Evolutionary conservation across 2,113 vertebrate species (phyloP), one percentile per base, ranked within the genome.

Genomic region (Peromyscus polionotus): DNA sequence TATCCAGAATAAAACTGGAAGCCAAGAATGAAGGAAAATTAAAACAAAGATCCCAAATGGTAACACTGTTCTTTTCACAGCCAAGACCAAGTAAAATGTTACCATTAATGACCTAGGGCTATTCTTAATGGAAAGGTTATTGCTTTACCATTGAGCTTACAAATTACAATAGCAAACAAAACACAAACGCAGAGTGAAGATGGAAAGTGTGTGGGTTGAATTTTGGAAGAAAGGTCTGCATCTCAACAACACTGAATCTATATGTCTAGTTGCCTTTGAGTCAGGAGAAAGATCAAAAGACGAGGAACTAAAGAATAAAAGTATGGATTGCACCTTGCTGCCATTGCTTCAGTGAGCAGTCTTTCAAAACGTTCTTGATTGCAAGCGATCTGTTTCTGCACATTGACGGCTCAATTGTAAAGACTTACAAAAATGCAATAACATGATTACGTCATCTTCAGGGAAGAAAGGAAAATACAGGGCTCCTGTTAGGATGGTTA

Each of bases 161-260:
- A 95, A 93, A 88, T 96, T 81, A 90, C n/a, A 91, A 51, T 77
- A 94, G 63, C 90, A 94, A 95, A 80, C 33, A 93, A 79, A 87
- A 91, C 68, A 94, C 73, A 91, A 77, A 68, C 39, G 94, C 31
- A 73, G 48, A 92, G 33, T 80, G 67, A 96, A 97, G 94, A 93
- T 26, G 86, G 77, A 94, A 92, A 95, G 92, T 72, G 45, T 8
- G 61, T 68, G 24, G 5, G 7, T 91, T 93, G 87, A 83, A 79
- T 91, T 61, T 84, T 42, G 63, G 42, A 94, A 91, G 75, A 95
- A 92, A 97, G 39, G 33, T 92, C 70, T 68, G 1, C 26, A 14
- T 94, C 33, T 51, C 45, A 83, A 39, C 11, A 67, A 81, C 51
- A 84, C 7, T 92, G 13, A 93, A 48, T 79, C 24, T 48, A 57